Conservation (phyloP, 2,797 vertebrate species). For the Borostomias antarcticus region DNA sequence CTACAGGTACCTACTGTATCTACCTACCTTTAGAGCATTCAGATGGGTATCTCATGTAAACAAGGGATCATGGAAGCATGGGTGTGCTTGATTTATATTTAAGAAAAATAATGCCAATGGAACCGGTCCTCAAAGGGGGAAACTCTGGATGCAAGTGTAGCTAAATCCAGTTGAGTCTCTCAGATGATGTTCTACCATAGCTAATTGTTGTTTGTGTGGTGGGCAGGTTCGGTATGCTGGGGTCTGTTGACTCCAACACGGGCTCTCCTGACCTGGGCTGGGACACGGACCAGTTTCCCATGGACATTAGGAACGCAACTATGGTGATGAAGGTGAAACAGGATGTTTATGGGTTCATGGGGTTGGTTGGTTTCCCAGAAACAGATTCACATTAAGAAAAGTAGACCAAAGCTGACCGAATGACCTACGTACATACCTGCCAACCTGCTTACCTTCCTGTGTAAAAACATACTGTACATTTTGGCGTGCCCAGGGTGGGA, state of each 20-base stretch:
- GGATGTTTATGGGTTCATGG: too few relatives aligned
- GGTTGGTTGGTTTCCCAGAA: too few relatives aligned
- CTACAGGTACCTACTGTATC: too few relatives aligned
- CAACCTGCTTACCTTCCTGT: too few relatives aligned
- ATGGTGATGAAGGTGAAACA: slow-evolving; percentile 72
- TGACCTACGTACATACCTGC: too few relatives aligned
- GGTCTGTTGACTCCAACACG: slow-evolving; percentile 74
- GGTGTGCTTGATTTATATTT: not conserved
- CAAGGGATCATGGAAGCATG: too few relatives aligned
- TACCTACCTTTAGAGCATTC: too few relatives aligned
- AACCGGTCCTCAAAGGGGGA: not conserved
- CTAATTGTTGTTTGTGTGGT: not conserved
- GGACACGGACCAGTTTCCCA: slow-evolving; percentile 76
- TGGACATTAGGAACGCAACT: slow-evolving; percentile 73
- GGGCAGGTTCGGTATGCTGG: slow-evolving; percentile 71
- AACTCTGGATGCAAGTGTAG: not conserved
- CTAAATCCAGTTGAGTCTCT: not conserved
- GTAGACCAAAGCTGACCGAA: too few relatives aligned
- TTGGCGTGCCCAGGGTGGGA: too few relatives aligned
- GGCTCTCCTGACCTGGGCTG: slow-evolving; percentile 73
- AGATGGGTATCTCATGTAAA: too few relatives aligned
- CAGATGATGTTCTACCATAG: not conserved
- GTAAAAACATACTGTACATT: too few relatives aligned
- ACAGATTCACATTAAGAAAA: too few relatives aligned
- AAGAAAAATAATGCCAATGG: not conserved